Conservation (phyloP, 2,797 vertebrate genomes). For the Luscinia megarhynchos region DNA sequence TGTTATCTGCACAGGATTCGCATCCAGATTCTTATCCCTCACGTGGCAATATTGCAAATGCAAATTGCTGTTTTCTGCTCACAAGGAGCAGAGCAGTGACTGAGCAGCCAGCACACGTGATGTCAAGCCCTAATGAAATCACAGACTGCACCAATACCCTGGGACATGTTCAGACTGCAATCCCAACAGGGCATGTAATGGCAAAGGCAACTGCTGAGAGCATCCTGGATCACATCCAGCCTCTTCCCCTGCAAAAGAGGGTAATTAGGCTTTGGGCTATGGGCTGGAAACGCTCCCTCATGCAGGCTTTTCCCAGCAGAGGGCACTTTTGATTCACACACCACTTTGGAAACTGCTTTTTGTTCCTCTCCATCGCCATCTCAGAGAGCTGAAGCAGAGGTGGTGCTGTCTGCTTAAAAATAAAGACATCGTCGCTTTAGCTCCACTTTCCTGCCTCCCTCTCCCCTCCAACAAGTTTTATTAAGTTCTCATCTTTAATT, state of each 20-base stretch:
- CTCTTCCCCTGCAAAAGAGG: neutral
- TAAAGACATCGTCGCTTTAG: conserved; percentile 47
- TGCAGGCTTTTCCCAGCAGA: conserved; percentile 70
- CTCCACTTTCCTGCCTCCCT: conserved; percentile 30
- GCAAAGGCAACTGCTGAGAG: conserved; percentile 32
- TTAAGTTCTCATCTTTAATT: conserved; percentile 78
- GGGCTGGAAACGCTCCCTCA: neutral
- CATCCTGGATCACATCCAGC: conserved; percentile 22
- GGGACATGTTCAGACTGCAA: conserved; percentile 15
- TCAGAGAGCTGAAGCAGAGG: conserved; percentile 61
- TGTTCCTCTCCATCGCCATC: neutral
- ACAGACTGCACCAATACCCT: neutral
- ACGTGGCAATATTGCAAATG: neutral
- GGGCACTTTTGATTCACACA: conserved; percentile 73
- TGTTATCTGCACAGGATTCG: neutral
- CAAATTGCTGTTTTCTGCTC: neutral
- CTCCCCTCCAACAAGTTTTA: conserved; percentile 70
- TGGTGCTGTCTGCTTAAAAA: conserved; percentile 79
- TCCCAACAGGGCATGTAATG: conserved; percentile 21
- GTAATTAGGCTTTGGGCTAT: neutral
- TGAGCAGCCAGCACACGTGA: neutral
- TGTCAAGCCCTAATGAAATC: conserved; percentile 1
- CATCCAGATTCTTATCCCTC: neutral
- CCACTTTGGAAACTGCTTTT: neutral
- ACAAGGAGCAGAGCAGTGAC: neutral